Evolutionary conservation across 2,888 invertebrate species (phyloP), one percentile per base, ranked within the genome.

Genomic region (Caenorhabditis macrosperma): DNA sequence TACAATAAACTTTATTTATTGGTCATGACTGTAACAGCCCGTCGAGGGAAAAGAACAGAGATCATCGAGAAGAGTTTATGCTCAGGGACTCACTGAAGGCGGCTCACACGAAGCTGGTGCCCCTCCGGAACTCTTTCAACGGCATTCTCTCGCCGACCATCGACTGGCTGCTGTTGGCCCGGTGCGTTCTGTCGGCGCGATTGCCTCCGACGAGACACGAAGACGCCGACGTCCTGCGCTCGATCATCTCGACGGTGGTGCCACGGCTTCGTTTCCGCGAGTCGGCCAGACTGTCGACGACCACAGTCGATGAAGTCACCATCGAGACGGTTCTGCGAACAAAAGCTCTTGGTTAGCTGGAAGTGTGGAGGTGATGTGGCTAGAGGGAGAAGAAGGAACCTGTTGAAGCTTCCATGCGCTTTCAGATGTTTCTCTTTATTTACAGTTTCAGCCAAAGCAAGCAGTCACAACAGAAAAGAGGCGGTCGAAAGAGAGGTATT

Each of bases 321-420:
- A 78, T 78, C 17, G 78, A 78, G 54, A 78, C 78, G 60, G 78
- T 72, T 55, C 78, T 72, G 78, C 59, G 60, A 61, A 57, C 55
- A 66, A 35, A 22, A 48, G 17, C 26, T 50, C n/a, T 7, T 30
- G 30, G 50, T 33, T 41, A 52, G 74, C 9, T 33, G 38, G 38
- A 50, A 38, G 41, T 17, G 60, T 17, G 10, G 17, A 12, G 48
- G 20, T 28, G 26, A 15, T 48, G 2, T 9, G 44, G 15, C 15
- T 10, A 17, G 26, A 22, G 41, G n/a, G 22, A 28, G 30, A 48
- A 28, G 35, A 15, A 24, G 28, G 22, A 30, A 38, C 17, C 57
- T 57, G 33, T 22, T 22, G 35, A 33, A 57, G 35, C n/a, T 15
- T 28, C 41, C 17, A 22, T 35, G 22, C 28, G 44, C 60, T 17